phyloP scores from a whole-genome alignment of 2,888 invertebrate genomes.

The Drosophila aldrichi region DNA sequence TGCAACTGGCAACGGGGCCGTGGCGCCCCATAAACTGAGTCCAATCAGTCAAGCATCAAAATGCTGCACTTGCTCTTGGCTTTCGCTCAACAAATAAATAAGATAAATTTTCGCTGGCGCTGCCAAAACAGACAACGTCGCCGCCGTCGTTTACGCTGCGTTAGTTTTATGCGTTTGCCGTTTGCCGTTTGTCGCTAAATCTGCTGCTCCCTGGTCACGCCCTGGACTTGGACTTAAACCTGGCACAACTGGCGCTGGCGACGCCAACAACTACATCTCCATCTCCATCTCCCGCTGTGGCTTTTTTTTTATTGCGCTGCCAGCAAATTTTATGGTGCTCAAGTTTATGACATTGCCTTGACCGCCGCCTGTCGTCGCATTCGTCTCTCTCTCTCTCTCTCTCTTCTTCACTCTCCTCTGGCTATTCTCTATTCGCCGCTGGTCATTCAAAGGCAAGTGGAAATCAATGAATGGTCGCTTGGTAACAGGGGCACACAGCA shows the following conservation, averaged over 20 bases:
- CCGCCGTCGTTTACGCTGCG: conserved; percentile 83
- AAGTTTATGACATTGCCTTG: conserved; percentile 84
- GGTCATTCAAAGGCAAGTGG: conserved; percentile 41
- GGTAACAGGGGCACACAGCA: conserved; percentile 27
- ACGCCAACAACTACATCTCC: conserved; percentile 33
- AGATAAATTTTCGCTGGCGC: conserved; percentile 77
- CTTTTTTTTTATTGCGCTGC: conserved; percentile 82
- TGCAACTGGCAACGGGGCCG: conserved; percentile 27
- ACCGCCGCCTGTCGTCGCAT: conserved; percentile 59
- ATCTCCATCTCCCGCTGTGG: conserved; percentile 75
- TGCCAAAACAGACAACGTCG: conserved; percentile 64
- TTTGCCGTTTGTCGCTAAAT: conserved; percentile 72
- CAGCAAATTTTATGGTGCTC: conserved; percentile 85
- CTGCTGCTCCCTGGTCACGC: conserved; percentile 62
- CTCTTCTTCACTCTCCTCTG: conserved; percentile 1
- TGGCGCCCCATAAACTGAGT: conserved; percentile 57
- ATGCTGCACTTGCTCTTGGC: conserved; percentile 68
- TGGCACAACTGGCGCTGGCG: conserved; percentile 45
- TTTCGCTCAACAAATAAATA: conserved; percentile 75
- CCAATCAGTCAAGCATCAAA: conserved; percentile 83
- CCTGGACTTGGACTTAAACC: conserved; percentile 66
- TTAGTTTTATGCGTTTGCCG: conserved; percentile 83
- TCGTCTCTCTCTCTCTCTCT: conserved; percentile 13
- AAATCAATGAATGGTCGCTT: conserved; percentile 74
- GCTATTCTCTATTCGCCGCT: neutral